Evolutionary conservation across 2,113 vertebrate genomes (phyloP).

Genomic region (Okapia johnstoni): DNA sequence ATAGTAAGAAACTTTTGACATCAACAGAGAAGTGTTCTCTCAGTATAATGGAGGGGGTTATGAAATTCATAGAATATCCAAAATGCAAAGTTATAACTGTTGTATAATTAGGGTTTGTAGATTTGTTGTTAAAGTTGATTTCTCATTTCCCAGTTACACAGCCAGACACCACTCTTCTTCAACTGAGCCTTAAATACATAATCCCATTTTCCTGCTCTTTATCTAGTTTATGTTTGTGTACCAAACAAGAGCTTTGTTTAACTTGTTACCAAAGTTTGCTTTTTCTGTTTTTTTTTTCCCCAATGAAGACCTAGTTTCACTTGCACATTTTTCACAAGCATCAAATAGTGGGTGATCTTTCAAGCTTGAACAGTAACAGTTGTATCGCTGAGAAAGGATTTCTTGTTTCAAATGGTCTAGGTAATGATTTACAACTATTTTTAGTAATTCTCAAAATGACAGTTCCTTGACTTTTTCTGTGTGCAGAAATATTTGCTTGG

Average conservation of each 20-base stretch:
- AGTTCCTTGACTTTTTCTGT: constrained; percentile 50
- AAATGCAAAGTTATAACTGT: background rate
- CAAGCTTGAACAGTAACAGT: constrained; percentile 45
- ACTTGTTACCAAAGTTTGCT: constrained; percentile 43
- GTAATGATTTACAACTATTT: constrained; percentile 73
- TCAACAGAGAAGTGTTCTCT: background rate
- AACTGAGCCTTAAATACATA: background rate
- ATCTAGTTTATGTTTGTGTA: background rate
- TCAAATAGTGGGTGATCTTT: constrained; percentile 71
- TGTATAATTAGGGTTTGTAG: background rate
- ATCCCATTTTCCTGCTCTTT: background rate
- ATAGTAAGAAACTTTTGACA: background rate
- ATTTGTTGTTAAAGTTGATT: background rate
- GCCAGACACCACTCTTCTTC: background rate
- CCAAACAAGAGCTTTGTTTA: constrained; percentile 63
- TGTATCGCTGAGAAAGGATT: constrained; percentile 67
- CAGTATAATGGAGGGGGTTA: background rate
- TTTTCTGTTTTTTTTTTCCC: constrained; percentile 41
- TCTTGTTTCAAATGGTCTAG: constrained; percentile 60
- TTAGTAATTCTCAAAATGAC: constrained; percentile 67
- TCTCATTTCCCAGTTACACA: background rate
- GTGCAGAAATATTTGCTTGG: constrained; percentile 65
- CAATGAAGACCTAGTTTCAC: constrained; percentile 61
- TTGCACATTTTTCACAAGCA: constrained; percentile 74
- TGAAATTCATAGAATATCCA: background rate